A percentile compares a stretch with the other conserved stretches of the same genome.
Conservation (phyloP, 2,113 vertebrate genomes). For the Rana temporaria region DNA sequence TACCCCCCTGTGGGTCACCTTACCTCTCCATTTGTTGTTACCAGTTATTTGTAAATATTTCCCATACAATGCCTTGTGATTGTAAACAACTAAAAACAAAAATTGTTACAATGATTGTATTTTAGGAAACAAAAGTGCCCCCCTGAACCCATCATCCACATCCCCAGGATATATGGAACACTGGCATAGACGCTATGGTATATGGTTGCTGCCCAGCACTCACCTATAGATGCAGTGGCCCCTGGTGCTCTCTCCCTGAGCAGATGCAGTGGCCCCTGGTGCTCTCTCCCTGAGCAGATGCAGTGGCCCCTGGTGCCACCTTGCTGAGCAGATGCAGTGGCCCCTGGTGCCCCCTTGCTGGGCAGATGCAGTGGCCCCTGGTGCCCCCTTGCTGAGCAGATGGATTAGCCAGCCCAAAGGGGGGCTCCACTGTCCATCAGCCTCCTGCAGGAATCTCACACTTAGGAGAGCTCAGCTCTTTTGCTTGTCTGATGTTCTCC, state of each 20-base stretch:
- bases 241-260: background rate
- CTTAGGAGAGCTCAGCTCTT: background rate
- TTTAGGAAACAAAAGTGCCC: too few relatives aligned
- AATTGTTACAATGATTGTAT: too few relatives aligned
- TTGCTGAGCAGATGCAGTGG: background rate
- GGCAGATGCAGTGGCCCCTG: background rate
- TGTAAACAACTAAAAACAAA: too few relatives aligned
- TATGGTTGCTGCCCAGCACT: background rate
- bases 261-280: background rate
- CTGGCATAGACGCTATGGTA: too few relatives aligned
- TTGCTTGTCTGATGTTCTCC: constrained; percentile 29
- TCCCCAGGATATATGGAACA: too few relatives aligned
- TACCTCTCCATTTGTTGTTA: too few relatives aligned
- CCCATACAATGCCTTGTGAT: too few relatives aligned
- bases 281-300: constrained; percentile 1
- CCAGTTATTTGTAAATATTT: too few relatives aligned
- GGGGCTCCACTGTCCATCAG: constrained; percentile 1
- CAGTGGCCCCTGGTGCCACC: background rate
- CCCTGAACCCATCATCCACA: too few relatives aligned
- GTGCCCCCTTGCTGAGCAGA: constrained; percentile 4
- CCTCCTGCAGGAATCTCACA: constrained; percentile 28
- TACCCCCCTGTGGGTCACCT: too few relatives aligned
- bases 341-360: background rate
- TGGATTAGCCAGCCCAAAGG: background rate
- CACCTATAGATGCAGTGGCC: background rate